phyloP scores from a whole-genome alignment of 1,140 invertebrate genomes.

The Zophobas morio region DNA sequence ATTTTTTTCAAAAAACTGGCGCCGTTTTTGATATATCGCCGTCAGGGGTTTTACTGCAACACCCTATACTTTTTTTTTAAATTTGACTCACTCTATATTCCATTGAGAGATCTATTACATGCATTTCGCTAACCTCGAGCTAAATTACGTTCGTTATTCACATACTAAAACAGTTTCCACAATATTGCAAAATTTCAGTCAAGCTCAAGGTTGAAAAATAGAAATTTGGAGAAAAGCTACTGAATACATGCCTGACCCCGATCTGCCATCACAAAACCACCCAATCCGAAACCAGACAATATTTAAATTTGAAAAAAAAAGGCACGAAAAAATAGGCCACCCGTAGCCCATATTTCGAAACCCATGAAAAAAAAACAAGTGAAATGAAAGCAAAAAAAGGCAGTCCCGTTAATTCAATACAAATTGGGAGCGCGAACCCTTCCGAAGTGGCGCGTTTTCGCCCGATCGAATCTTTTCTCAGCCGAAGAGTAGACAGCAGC shows the following conservation, averaged over 20 bases:
- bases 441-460: conserved; percentile 22
- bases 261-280: too few species aligned
- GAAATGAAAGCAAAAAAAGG: conserved; percentile 39
- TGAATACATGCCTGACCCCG: too few species aligned
- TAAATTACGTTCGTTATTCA: background rate
- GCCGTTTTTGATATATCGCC: too few species aligned
- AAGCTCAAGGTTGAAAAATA: background rate
- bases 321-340: background rate
- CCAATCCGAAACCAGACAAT: too few species aligned
- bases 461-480: conserved; percentile 49
- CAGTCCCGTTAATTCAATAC: conserved; percentile 46
- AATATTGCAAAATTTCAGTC: conserved; percentile 4
- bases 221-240: background rate
- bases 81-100: too few species aligned
- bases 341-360: conserved; percentile 2
- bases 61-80: background rate
- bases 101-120: too few species aligned
- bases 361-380: conserved; percentile 6
- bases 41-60: background rate
- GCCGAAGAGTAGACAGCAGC: conserved; percentile 52
- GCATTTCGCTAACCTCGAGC: conserved; percentile 1
- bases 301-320: background rate
- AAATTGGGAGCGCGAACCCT: conserved; percentile 33
- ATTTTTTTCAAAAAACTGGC: too few species aligned
- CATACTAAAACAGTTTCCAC: conserved; percentile 2